These are phyloP conservation scores for Nymphalis polychloros DNA, from an alignment of 2,888 invertebrate genomes.

Conservation along the genomic window DNA sequence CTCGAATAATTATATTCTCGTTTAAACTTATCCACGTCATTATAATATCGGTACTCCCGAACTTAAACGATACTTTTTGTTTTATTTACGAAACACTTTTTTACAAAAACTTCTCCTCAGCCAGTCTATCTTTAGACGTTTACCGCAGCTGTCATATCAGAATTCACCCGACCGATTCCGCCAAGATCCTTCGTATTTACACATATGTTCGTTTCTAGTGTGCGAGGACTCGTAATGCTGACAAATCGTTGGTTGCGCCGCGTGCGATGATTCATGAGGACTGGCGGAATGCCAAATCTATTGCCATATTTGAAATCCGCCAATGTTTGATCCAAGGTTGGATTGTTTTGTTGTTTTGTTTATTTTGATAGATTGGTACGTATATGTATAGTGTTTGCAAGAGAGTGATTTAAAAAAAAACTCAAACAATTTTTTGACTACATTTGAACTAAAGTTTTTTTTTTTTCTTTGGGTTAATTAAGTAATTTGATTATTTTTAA, in stretches of 20 bases:
- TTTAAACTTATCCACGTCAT: no score
- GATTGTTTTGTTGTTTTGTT: conserved; percentile 12
- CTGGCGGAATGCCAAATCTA: conserved; percentile 61
- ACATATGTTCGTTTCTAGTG: conserved; percentile 38
- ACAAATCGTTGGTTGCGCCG: conserved; percentile 66
- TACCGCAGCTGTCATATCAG: conserved; percentile 28
- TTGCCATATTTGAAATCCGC: conserved; percentile 24
- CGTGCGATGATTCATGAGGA: conserved; percentile 69
- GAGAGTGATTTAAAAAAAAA: not conserved
- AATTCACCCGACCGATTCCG: conserved; percentile 22
- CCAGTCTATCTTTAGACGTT: conserved; percentile 26
- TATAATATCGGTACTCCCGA: no score
- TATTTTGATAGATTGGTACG: conserved; percentile 1
- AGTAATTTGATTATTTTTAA: no score
- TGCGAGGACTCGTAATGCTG: conserved; percentile 61
- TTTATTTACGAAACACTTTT: not conserved
- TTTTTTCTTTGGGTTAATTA: no score
- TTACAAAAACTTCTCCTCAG: conserved; percentile 4
- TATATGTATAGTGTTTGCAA: not conserved
- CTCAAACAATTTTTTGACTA: no score
- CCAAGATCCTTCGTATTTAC: conserved; percentile 24
- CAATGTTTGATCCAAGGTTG: conserved; percentile 32
- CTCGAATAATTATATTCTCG: no score
- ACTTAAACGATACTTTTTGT: conserved; percentile 1
- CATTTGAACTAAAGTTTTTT: no score